phyloP scores from a whole-genome alignment of 2,113 vertebrate species.

The Brachionichthys hirsutus region DNA sequence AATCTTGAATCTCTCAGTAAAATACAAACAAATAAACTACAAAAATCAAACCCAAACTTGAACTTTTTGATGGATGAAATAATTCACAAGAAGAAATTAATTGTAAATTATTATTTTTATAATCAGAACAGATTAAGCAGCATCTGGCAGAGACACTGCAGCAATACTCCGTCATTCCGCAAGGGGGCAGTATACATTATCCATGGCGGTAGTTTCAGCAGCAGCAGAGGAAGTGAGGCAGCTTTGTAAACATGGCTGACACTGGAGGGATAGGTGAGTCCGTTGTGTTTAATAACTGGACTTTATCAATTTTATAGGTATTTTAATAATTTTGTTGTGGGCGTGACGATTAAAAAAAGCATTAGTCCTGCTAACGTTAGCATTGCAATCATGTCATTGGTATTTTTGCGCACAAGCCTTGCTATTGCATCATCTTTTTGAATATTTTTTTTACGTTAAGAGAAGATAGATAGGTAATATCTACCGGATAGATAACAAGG shows the following conservation, averaged over 20 bases:
- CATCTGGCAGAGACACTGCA: accelerated
- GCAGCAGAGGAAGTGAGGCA: slow-evolving; percentile 27
- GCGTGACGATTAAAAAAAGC: accelerated
- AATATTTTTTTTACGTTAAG: neutral
- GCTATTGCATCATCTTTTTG: slow-evolving; percentile 63
- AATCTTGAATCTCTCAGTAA: too few relatives aligned
- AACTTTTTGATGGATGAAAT: too few relatives aligned
- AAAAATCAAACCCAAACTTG: too few relatives aligned
- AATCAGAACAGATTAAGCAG: too few relatives aligned
- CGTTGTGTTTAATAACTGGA: slow-evolving; percentile 39
- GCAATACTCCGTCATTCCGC: neutral
- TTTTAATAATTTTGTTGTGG: neutral
- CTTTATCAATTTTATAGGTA: neutral
- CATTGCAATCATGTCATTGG: slow-evolving; percentile 7
- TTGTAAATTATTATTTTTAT: too few relatives aligned
- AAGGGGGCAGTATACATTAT: slow-evolving; percentile 31
- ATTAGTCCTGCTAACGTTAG: slow-evolving; percentile 54
- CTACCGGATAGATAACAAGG: neutral
- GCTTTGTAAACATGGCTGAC: slow-evolving; percentile 77
- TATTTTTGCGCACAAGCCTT: neutral
- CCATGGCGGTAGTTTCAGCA: neutral
- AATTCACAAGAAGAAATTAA: too few relatives aligned
- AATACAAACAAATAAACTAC: too few relatives aligned
- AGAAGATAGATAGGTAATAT: neutral
- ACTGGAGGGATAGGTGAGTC: slow-evolving; percentile 62